Evolutionary conservation across 2,888 invertebrate species (phyloP), one percentile per base, ranked within the genome.

Genomic region (Agonopterix arenella): DNA sequence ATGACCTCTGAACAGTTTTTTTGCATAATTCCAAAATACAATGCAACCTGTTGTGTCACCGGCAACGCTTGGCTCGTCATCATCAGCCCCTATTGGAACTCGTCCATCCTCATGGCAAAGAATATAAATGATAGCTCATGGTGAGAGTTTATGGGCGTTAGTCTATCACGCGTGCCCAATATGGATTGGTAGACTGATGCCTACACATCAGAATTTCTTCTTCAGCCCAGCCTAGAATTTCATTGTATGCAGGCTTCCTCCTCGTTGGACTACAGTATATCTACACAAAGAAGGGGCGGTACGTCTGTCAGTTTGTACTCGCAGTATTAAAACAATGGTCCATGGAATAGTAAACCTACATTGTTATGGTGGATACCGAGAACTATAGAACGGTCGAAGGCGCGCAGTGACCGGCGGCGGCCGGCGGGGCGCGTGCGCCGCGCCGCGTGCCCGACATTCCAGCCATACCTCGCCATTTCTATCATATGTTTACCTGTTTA

Each of bases 11-110:
- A 56, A 8, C 8, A 10, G 46, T 69, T 72, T 76, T 73, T 80
- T 74, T 73, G 72, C 74, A 45, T 73, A 72, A 68, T 60, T 54
- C 59, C 61, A 64, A 72, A 74, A 40, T 74, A 74, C 69, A 73
- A 77, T 73, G 73, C 74, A 68, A 73, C 66, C 65, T 64, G 73
- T 71, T 70, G 70, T 72, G 67, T 68, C 71, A 72, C 71, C 66
- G 57, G 40, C 40, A 9, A 40, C 3, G 40, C 9, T 9, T n/a
- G 28, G n/a, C n/a, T 40, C 40, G 4, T 40, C 40, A 2, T 7
- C 28, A 28, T 28, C 28, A 28, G 5, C 28, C 7, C 28, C 28
- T 28, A 28, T 28, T 5, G 5, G 28, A 7, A 5, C 1, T 28
- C 5, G 28, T 7, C 18, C 18, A 18, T 18, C 28, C 28, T 28